phyloP scores from a whole-genome alignment of 2,888 invertebrate genomes.

The Polydrusus pterygomalis region DNA sequence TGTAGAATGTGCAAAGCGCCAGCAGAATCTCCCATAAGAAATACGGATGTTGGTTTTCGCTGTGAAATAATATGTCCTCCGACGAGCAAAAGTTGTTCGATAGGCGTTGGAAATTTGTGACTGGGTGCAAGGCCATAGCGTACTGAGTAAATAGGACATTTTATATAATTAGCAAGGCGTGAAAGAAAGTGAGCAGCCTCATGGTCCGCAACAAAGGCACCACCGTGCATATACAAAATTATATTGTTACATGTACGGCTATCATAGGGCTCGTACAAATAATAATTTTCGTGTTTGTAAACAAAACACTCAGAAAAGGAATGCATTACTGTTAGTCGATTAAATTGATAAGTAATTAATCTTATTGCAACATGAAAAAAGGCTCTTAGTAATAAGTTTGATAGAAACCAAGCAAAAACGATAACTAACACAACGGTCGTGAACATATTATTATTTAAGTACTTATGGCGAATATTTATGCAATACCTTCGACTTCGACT shows the following conservation, averaged over 20 bases:
- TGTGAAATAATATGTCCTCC: too few species aligned
- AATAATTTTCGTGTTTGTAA: too few species aligned
- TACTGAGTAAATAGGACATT: too few species aligned
- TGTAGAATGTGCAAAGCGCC: neutral
- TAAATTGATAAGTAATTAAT: neutral
- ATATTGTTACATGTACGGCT: too few species aligned
- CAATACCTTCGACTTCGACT: neutral
- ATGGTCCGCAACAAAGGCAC: too few species aligned
- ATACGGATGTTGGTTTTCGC: neutral
- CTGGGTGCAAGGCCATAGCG: too few species aligned
- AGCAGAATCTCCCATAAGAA: conserved; percentile 2
- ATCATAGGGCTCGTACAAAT: too few species aligned
- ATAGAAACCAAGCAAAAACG: neutral
- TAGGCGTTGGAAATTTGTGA: too few species aligned
- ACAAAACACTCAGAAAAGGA: conserved; percentile 2
- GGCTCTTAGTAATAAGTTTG: neutral
- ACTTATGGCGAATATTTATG: neutral
- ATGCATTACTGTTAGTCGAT: neutral
- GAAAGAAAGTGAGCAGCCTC: too few species aligned
- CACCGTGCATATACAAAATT: too few species aligned
- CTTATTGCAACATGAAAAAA: neutral
- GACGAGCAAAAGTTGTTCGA: too few species aligned
- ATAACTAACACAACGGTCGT: neutral
- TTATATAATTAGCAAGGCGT: too few species aligned
- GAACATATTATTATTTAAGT: neutral